These are phyloP conservation scores for Hybognathus amarus DNA, from an alignment of 2,797 vertebrate species.

Conservation along the genomic window DNA sequence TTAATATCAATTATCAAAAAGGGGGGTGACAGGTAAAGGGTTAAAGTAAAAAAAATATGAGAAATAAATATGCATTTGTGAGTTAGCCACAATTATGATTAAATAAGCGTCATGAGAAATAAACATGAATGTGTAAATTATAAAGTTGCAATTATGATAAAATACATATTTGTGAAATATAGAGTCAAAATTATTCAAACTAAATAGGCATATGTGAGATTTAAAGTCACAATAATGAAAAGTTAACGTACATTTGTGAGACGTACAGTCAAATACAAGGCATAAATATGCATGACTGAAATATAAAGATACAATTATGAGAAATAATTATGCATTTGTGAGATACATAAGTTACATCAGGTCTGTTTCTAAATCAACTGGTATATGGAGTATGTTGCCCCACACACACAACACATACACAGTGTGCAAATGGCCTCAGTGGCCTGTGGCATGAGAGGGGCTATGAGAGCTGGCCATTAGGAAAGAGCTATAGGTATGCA, in stretches of 20 bases:
- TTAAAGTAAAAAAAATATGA: neutral
- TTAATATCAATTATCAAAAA: too few relatives aligned
- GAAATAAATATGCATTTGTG: neutral
- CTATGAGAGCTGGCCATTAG: constrained; percentile 59
- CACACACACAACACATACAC: constrained; percentile 45
- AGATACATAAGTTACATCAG: neutral
- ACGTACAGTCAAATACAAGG: neutral
- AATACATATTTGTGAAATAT: neutral
- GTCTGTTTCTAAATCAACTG: constrained; percentile 20
- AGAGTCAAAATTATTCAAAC: neutral
- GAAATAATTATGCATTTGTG: neutral
- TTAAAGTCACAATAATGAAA: neutral
- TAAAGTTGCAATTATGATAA: neutral
- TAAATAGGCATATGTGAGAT: neutral
- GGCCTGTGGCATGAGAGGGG: constrained; percentile 68
- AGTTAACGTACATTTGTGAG: neutral
- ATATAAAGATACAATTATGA: neutral
- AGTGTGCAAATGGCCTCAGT: constrained; percentile 44
- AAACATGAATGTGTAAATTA: neutral
- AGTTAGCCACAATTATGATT: neutral
- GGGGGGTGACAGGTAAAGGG: too few relatives aligned
- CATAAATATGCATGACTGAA: neutral
- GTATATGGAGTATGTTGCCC: neutral
- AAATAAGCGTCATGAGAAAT: neutral
- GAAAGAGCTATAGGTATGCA: constrained; percentile 66